These are phyloP conservation scores for Apodemia duryi DNA, from an alignment of 2,888 invertebrate species.

Conservation along the genomic window DNA sequence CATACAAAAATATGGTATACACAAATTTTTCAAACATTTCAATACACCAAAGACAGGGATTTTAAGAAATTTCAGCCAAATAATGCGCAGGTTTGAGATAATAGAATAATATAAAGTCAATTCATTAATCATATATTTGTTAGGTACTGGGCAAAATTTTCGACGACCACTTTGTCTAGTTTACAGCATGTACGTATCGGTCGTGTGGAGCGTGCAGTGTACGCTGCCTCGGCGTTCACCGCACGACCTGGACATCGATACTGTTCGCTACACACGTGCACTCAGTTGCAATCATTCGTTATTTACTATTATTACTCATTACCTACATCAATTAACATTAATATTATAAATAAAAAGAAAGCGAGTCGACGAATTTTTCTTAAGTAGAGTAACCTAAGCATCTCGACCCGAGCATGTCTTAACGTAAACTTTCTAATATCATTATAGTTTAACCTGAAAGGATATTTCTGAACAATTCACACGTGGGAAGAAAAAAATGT, in stretches of 20 bases:
- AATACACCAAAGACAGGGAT: slow-evolving; percentile 76
- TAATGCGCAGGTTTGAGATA: slow-evolving; percentile 71
- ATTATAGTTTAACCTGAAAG: no score
- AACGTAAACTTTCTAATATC: no score
- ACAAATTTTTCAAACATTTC: slow-evolving; percentile 66
- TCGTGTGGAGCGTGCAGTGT: slow-evolving; percentile 34
- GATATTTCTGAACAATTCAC: no score
- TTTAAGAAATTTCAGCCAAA: slow-evolving; percentile 68
- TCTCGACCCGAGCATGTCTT: no score
- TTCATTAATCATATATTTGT: slow-evolving; percentile 78
- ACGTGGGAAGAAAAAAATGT: no score
- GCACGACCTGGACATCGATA: slow-evolving; percentile 23
- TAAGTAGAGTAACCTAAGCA: no score
- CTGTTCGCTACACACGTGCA: slow-evolving; percentile 60
- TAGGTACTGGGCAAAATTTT: slow-evolving; percentile 67
- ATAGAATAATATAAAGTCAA: slow-evolving; percentile 77
- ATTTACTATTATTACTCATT: slow-evolving; percentile 74
- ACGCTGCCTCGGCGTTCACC: slow-evolving; percentile 19
- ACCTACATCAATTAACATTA: slow-evolving; percentile 79
- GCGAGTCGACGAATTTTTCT: no score
- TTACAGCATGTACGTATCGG: slow-evolving; percentile 47
- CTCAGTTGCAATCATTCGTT: slow-evolving; percentile 72
- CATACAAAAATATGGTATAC: slow-evolving; percentile 53
- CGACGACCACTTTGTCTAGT: slow-evolving; percentile 64
- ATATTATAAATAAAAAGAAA: slow-evolving; percentile 77